Conservation (phyloP, 2,888 invertebrate genomes). For the Melanostoma scalare region DNA sequence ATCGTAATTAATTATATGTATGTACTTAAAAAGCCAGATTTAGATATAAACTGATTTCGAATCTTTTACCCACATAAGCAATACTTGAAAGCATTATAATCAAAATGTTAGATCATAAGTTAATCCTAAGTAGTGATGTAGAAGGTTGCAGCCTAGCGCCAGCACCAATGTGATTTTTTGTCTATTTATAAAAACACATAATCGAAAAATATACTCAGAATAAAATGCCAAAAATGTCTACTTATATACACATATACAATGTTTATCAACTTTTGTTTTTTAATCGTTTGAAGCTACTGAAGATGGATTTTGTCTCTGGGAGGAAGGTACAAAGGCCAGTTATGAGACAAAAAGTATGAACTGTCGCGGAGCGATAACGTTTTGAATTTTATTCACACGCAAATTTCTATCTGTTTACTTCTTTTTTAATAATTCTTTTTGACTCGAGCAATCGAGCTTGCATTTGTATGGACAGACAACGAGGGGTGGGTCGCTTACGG, state of each 20-base stretch:
- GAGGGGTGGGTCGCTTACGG: no score
- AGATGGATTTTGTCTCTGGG: constrained; percentile 18
- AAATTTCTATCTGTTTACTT: not conserved
- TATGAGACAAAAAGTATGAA: constrained; percentile 12
- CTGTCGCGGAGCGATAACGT: constrained; percentile 43
- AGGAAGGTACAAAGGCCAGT: constrained; percentile 50
- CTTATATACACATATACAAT: not conserved
- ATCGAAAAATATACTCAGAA: constrained; percentile 47
- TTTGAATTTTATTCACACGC: constrained; percentile 31
- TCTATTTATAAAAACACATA: constrained; percentile 58
- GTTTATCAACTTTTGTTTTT: constrained; percentile 33
- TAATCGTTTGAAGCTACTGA: not conserved
- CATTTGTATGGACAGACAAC: no score
- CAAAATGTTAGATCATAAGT: constrained; percentile 64
- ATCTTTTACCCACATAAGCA: constrained; percentile 39
- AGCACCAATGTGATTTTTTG: constrained; percentile 64
- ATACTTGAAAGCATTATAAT: constrained; percentile 64
- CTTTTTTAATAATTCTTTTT: no score
- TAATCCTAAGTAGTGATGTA: constrained; percentile 63
- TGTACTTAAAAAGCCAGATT: constrained; percentile 17
- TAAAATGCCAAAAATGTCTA: constrained; percentile 55
- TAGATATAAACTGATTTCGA: constrained; percentile 2
- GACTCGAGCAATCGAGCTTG: no score
- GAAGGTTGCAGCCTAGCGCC: constrained; percentile 47
- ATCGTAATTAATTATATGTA: not conserved